Percentiles rank a stretch among this genome's conserved stretches.
phyloP scores from a whole-genome alignment of 1,140 invertebrate genomes.

The Danaus melanippus region DNA sequence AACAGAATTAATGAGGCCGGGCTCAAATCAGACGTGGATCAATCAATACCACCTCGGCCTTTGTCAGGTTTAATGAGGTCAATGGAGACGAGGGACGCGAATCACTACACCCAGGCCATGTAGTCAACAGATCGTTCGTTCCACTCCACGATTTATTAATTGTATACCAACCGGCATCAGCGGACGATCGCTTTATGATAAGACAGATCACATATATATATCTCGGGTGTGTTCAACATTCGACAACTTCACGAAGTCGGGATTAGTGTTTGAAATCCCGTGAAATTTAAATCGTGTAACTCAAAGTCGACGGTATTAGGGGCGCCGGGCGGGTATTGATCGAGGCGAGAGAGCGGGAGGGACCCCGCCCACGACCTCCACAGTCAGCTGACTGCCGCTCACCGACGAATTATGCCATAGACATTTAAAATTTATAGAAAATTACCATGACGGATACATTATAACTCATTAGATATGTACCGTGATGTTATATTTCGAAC shows the following conservation, averaged over 20 bases:
- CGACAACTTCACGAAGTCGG: no score
- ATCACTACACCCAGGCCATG: constrained; percentile 14
- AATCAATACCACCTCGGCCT: constrained; percentile 15
- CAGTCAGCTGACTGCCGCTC: constrained; percentile 18
- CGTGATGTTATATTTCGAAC: constrained; percentile 5
- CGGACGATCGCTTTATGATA: no score
- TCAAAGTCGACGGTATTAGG: no score
- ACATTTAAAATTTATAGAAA: no score
- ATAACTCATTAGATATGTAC: not conserved
- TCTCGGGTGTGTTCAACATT: no score
- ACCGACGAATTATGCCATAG: no score
- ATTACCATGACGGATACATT: constrained; percentile 3
- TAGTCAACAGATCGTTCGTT: no score
- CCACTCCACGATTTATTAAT: constrained; percentile 5
- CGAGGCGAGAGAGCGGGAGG: constrained; percentile 9
- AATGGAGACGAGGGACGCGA: constrained; percentile 20
- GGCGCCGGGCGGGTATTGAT: constrained; percentile 22
- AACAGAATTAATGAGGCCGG: not conserved
- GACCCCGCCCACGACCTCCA: constrained; percentile 1
- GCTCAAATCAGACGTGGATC: constrained; percentile 11
- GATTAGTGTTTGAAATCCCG: no score
- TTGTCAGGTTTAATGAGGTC: constrained; percentile 17
- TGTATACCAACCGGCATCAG: no score
- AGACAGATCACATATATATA: no score
- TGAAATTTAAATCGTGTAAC: no score